Conservation (phyloP, 2,113 vertebrate species). For the Thymallus thymallus region DNA sequence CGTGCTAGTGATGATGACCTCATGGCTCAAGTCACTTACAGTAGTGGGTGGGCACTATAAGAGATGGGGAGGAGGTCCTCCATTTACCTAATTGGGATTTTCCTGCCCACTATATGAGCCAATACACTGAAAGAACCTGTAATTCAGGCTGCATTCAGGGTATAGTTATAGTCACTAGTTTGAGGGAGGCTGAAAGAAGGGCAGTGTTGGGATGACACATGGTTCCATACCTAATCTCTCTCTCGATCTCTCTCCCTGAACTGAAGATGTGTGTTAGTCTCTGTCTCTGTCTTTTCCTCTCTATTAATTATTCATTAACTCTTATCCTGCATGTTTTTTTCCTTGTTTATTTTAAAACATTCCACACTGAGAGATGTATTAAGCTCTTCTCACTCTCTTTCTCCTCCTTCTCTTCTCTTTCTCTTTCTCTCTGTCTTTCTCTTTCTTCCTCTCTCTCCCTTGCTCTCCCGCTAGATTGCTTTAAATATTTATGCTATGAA, state of each 20-base stretch:
- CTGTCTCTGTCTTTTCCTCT: background rate
- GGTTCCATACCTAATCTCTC: no score
- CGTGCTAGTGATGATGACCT: no score
- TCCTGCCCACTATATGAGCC: no score
- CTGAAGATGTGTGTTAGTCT: background rate
- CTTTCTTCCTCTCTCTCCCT: background rate
- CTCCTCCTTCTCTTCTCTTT: background rate
- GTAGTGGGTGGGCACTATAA: no score
- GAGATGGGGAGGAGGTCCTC: no score
- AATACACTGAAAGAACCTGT: no score
- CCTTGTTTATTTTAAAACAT: slow-evolving; percentile 3
- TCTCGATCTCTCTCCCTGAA: background rate
- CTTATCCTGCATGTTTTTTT: background rate
- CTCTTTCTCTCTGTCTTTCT: slow-evolving; percentile 5
- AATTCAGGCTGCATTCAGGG: no score
- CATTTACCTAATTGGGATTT: no score
- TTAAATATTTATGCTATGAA: slow-evolving; percentile 47
- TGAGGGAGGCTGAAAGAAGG: background rate
- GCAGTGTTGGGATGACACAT: background rate
- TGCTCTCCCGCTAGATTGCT: slow-evolving; percentile 29
- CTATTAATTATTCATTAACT: background rate
- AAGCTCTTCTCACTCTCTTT: slow-evolving; percentile 9
- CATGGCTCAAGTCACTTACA: no score
- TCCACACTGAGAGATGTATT: background rate
- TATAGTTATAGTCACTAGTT: background rate